Evolutionary conservation across 2,797 vertebrate genomes (phyloP), one percentile per base, ranked within the genome.

Genomic region (Streptopelia turtur): DNA sequence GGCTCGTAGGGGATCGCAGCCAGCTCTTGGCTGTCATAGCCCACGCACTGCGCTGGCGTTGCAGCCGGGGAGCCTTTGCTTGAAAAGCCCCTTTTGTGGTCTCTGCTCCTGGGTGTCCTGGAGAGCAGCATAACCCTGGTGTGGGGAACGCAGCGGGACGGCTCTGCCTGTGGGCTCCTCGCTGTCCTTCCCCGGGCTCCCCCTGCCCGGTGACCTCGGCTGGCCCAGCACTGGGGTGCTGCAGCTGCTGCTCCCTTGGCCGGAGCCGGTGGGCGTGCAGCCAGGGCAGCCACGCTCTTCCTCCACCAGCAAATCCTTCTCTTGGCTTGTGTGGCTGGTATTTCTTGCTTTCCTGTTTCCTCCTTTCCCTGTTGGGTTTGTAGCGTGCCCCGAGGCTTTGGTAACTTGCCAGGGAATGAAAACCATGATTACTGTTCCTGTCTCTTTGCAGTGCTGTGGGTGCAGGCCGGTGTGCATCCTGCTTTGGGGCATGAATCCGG

Each of bases 331-430:
- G 1, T 21, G n/a, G 77, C 95, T 52, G 91, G 95, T 92, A 95
- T 93, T 95, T 97, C 94, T 93, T 8, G 91, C 79, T 91, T 87
- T 89, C 49, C 75, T 39, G 64, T 90, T 86, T 90, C 86, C 71
- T 97, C 66, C 95, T 95, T 94, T 96, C 81, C 55, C 89, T 87
- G 68, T 31, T 55, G 82, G 89, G 37, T 72, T 87, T 65, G 30
- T 84, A 87, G 59, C 41, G 39, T 92, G 87, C 89, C 94, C 6
- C 2, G 64, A 92, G 95, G 96, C 93, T 92, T 50, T 93, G 94
- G 77, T 24, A 2, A 64, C 30, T 74, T 89, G 87, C 95, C 91
- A 90, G 60, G 90, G 87, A 94, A 47, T 87, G 89, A 93, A 95
- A 74, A 35, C 85, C 74, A 4, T 64, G 86, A 95, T 96, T 93